Conservation (phyloP, 1,140 invertebrate genomes). For the Pseudomyrmex gracilis region DNA sequence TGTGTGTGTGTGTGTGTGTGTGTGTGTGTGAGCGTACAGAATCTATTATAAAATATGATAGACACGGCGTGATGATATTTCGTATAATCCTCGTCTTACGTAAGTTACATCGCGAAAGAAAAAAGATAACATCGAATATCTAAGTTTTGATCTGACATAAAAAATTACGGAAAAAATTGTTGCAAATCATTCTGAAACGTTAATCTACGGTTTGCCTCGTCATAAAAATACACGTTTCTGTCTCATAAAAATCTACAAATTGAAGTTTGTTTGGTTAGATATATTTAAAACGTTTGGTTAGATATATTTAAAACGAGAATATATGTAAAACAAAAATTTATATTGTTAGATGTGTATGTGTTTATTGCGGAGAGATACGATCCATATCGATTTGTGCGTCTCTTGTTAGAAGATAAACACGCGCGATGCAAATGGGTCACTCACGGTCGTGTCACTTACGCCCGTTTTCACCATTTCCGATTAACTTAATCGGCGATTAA, state of each 20-base stretch:
- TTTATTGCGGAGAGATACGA: not conserved
- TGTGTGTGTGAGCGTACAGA: too few relatives aligned
- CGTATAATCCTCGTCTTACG: not conserved
- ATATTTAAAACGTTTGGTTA: too few relatives aligned
- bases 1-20: too few relatives aligned
- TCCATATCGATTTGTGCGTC: not conserved
- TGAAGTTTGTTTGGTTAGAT: too few relatives aligned
- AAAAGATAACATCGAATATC: not conserved
- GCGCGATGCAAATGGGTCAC: slow-evolving; percentile 17
- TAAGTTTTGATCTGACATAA: not conserved
- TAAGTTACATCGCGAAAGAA: not conserved
- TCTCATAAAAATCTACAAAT: not conserved
- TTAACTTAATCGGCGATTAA: too few relatives aligned
- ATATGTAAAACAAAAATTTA: too few relatives aligned
- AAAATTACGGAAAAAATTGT: not conserved
- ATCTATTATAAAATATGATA: too few relatives aligned
- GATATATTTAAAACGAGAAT: too few relatives aligned
- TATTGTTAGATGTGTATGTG: not conserved
- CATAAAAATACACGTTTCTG: not conserved
- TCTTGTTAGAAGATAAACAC: not conserved
- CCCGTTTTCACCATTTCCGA: too few relatives aligned
- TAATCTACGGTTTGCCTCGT: not conserved
- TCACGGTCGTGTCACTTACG: not conserved
- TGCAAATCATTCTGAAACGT: not conserved
- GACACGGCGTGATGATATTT: not conserved